Evolutionary conservation across 1,140 invertebrate species (phyloP).

Genomic region (Drosophila kikkawai): DNA sequence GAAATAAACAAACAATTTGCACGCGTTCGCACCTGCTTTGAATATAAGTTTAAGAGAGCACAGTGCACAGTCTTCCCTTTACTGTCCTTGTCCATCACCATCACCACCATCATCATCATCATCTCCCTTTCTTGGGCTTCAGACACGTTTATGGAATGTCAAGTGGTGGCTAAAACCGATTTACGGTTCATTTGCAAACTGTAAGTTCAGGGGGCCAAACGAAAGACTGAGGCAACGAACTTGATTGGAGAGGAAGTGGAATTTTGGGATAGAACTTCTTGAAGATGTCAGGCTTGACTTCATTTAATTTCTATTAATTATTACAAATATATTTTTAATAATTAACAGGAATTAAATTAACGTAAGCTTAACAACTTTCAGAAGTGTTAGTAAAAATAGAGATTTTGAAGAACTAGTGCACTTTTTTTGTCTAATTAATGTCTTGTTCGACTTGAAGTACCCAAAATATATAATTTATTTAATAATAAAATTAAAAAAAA

Average conservation of each 20-base stretch:
- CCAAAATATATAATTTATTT: too few species aligned
- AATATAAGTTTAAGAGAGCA: conserved; percentile 11
- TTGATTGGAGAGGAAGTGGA: not conserved
- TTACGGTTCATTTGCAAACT: not conserved
- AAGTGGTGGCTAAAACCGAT: conserved; percentile 7
- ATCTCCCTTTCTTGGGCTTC: not conserved
- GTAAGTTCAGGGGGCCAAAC: conserved; percentile 9
- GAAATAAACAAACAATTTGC: conserved; percentile 62
- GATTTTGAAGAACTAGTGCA: too few species aligned
- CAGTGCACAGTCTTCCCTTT: not conserved
- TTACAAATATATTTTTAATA: too few species aligned
- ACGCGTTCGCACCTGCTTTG: conserved; percentile 26
- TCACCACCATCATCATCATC: not conserved
- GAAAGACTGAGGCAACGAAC: conserved; percentile 75
- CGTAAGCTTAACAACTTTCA: too few species aligned
- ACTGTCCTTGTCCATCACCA: conserved; percentile 6
- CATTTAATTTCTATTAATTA: too few species aligned
- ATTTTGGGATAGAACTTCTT: not conserved
- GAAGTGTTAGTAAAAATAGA: too few species aligned
- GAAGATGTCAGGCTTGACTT: too few species aligned
- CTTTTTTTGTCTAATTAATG: too few species aligned
- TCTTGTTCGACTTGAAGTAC: not conserved
- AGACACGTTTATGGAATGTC: not conserved
- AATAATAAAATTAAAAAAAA: too few species aligned
- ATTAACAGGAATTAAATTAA: too few species aligned